phyloP scores from a whole-genome alignment of 2,888 invertebrate species.

The Clepsis dumicolana region DNA sequence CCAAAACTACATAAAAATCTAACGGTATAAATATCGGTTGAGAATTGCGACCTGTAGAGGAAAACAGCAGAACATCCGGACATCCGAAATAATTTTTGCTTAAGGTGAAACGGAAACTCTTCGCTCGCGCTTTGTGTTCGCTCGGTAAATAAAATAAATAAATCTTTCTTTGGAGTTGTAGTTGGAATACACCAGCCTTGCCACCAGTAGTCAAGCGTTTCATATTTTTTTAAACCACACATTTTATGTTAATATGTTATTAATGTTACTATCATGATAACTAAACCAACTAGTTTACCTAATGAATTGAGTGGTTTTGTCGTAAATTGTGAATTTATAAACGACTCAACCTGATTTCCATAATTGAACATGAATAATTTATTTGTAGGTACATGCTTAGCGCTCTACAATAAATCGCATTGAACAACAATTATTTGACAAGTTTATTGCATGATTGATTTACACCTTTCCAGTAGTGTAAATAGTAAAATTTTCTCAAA shows the following conservation, averaged over 20 bases:
- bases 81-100: too few species aligned
- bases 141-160: too few species aligned
- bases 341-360: slow-evolving; percentile 23
- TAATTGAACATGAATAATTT: slow-evolving; percentile 28
- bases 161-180: too few species aligned
- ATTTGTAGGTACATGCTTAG: slow-evolving; percentile 10
- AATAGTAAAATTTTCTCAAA: not conserved
- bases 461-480: not conserved
- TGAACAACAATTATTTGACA: slow-evolving; percentile 5
- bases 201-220: too few species aligned
- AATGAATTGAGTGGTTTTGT: slow-evolving; percentile 15
- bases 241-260: not conserved
- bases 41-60: too few species aligned
- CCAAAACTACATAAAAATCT: too few species aligned
- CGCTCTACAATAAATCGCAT: slow-evolving; percentile 11
- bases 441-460: slow-evolving; percentile 6
- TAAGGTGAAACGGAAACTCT: too few species aligned
- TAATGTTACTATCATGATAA: not conserved
- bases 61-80: too few species aligned
- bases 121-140: too few species aligned
- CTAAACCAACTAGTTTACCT: slow-evolving; percentile 9
- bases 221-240: not conserved
- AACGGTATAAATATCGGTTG: too few species aligned
- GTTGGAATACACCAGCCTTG: too few species aligned
- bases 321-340: slow-evolving; percentile 9